Conservation (phyloP, 2,797 vertebrate species). For the Geotrypetes seraphini region DNA sequence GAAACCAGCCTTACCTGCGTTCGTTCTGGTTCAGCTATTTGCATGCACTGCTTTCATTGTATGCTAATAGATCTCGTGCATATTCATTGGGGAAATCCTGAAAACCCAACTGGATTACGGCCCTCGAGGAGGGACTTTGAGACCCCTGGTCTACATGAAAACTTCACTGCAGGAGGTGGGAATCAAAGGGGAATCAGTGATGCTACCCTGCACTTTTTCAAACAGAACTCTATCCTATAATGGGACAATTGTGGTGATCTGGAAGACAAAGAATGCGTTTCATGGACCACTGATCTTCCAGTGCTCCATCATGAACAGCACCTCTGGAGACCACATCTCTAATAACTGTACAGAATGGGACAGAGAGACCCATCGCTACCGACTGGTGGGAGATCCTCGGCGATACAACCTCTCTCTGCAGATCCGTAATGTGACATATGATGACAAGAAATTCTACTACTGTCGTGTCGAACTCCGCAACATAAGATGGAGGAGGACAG, state of each 20-base stretch:
- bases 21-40: too few relatives aligned
- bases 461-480: neutral
- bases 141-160: neutral
- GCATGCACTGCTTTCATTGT: too few relatives aligned
- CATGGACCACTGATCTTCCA: too few relatives aligned
- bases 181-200: neutral
- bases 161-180: neutral
- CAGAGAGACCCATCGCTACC: too few relatives aligned
- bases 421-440: neutral
- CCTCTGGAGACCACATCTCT: fast-evolving
- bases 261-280: too few relatives aligned
- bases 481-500: fast-evolving
- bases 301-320: neutral
- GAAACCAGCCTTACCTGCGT: too few relatives aligned
- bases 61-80: too few relatives aligned
- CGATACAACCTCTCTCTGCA: neutral
- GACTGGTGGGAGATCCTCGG: too few relatives aligned
- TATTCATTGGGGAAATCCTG: too few relatives aligned
- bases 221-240: fast-evolving
- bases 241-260: neutral
- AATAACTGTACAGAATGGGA: too few relatives aligned
- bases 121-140: too few relatives aligned
- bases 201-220: neutral
- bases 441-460: fast-evolving
- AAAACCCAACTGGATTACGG: too few relatives aligned